Base-by-base conservation (phyloP, 92 coral and sea anemone genomes). In the Plumapathes pennacea region DNA sequence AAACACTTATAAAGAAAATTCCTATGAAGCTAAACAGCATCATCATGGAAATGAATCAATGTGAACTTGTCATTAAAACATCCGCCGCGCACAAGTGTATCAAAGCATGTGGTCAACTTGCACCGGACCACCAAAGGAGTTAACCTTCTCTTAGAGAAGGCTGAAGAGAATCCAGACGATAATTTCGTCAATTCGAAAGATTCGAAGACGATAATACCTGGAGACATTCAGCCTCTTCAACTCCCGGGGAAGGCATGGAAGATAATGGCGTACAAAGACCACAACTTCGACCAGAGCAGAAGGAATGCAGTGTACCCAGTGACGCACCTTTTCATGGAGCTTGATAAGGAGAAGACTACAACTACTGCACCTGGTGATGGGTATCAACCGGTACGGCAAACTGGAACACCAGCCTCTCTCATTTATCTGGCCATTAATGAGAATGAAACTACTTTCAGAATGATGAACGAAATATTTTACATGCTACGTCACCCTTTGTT, bases 271-370 rank as follows among this genome's bases (percentile, higher is more conserved):
- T 49, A 69, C 1, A 78, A 74, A 1, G 75, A 77, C 25, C 89
- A 77, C 51, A 59, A 71, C 47, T 83, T 82, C 72, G 57, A 25
- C 49, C 37, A 70, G 27, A 42, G 71, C 13, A 54, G 63, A 8
- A 44, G 40, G 27, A 85, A 67, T 52, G 60, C 79, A 21, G 60
- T 85, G 17, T 78, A 77, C 1, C 86, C 85, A 0, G 79, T 79
- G 91, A 85, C 70, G 10, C 86, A 78, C 46, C 70, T 79, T 3
- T 79, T 78, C 31, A 14, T 85, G 62, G 74, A 71, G 40, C 70
- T 77, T 12, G 70, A 29, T 24, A 24, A 27, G 36, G 12, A 4
- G 9, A 39, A 39, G 2, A 11, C 32, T 15, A 1, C 36, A 3
- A 21, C 17, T 32, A 18, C 32, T 1, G 42, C 25, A 3, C 15